Evolutionary conservation across 2,888 invertebrate species (phyloP), one percentile per base, ranked within the genome.

Genomic region (Slavum lentiscoides): DNA sequence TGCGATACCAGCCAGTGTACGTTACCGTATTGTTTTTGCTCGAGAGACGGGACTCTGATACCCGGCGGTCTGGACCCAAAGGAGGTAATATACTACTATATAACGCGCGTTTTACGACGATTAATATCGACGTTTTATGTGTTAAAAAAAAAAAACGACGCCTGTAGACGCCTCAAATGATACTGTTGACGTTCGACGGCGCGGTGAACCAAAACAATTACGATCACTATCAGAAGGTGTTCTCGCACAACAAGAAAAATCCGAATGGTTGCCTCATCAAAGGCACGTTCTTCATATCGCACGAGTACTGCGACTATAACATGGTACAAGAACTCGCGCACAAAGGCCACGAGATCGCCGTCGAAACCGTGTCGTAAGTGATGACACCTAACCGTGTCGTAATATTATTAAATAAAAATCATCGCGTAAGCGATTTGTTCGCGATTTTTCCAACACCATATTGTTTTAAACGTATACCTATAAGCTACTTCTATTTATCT

Each of bases 231-330:
- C 91, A 90, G 86, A 93, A 93, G 87, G 93, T 96, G 80, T 94
- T 96, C 86, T 90, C 91, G 85, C 91, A 90, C 82, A 92, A 92
- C 86, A 89, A 93, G 84, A 89, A 91, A 85, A 97, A 96, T 88
- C 94, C 96, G 68, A 96, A 97, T 86, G 94, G 93, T 21, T 97
- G 97, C 85, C 90, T 92, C 21, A 92, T 96, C 84, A 91, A 90
- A 84, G 96, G 95, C 82, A 97, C 97, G 7, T 97, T 97, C 89
- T 97, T 97, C 88, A 90, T 96, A 83, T 93, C 96, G 9, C 97
- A 97, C 86, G 90, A 91, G 84, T 93, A 88, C 89, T 96, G 96
- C 86, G 96, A 97, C 88, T 97, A 97, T 88, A 94, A 93, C 84
- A 94, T 94, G 91, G 93, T 96, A 30, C 96, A 97, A 87, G 90